Evolutionary conservation across 2,113 vertebrate species (phyloP).

Genomic region (Podarcis raffonei): DNA sequence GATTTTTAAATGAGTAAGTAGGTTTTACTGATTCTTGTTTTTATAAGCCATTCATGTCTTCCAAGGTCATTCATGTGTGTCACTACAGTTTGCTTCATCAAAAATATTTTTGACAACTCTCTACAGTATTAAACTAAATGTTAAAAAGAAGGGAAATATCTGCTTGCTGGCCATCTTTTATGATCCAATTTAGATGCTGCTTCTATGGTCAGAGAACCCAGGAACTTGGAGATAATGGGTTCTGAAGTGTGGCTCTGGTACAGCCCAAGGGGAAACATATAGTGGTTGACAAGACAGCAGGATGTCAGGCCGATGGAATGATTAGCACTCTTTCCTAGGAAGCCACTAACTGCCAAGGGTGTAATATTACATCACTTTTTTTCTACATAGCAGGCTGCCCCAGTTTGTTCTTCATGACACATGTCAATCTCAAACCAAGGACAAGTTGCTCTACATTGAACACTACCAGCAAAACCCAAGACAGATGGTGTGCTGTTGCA

Average conservation of each 20-base stretch:
- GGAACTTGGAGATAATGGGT: neutral
- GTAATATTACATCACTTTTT: constrained; percentile 33
- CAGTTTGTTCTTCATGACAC: constrained; percentile 60
- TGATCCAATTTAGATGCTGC: neutral
- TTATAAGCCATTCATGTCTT: no score
- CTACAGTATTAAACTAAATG: neutral
- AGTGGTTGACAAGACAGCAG: constrained; percentile 22
- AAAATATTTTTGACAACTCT: neutral
- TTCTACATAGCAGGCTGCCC: constrained; percentile 39
- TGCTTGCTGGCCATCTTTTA: neutral
- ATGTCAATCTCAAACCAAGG: constrained; percentile 50
- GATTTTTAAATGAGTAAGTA: no score
- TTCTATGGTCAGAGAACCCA: neutral
- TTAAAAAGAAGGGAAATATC: neutral
- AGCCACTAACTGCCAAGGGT: neutral
- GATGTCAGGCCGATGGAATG: neutral
- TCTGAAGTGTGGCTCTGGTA: neutral
- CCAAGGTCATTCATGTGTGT: neutral
- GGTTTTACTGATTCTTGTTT: no score
- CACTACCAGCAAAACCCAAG: constrained; percentile 44
- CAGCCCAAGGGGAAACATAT: neutral
- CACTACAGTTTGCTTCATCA: constrained; percentile 21
- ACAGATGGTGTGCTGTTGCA: neutral
- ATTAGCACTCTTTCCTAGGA: constrained; percentile 28
- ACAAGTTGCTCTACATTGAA: constrained; percentile 42